These are phyloP conservation scores for Ganaspis brasiliensis DNA, from an alignment of 2,888 invertebrate genomes.

Conservation along the genomic window DNA sequence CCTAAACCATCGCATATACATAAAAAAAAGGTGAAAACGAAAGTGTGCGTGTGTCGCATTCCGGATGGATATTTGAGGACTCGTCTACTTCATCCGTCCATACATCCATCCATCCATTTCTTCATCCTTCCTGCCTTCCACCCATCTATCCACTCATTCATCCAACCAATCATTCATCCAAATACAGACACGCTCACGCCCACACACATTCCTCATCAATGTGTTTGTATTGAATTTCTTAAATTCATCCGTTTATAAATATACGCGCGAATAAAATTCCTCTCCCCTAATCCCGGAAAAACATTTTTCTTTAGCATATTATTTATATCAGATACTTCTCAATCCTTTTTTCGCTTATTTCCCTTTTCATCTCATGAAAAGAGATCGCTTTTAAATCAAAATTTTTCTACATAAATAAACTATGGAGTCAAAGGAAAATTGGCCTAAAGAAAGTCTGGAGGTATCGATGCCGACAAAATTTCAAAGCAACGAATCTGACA, in stretches of 20 bases:
- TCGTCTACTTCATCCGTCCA: conserved; percentile 7
- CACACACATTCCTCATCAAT: conserved; percentile 17
- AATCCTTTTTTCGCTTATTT: conserved; percentile 18
- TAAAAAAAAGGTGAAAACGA: conserved; percentile 36
- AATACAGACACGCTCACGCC: conserved; percentile 1
- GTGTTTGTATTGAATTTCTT: conserved; percentile 8
- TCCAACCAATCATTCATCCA: conserved; percentile 19
- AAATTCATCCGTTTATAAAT: conserved; percentile 17
- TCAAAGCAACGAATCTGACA: conserved; percentile 55
- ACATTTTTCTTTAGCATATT: conserved; percentile 25
- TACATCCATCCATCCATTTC: conserved; percentile 23
- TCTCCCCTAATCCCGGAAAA: background rate
- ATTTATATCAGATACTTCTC: background rate
- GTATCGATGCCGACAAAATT: conserved; percentile 71
- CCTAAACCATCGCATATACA: background rate
- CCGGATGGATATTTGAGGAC: conserved; percentile 66
- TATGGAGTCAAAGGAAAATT: conserved; percentile 67
- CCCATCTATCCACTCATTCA: conserved; percentile 13
- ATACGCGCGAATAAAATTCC: conserved; percentile 5
- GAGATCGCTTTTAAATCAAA: conserved; percentile 2
- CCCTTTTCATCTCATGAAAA: conserved; percentile 27
- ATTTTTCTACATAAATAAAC: background rate
- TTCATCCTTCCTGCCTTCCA: conserved; percentile 23
- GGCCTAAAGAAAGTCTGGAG: conserved; percentile 63
- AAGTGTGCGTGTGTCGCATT: conserved; percentile 64